Base-by-base conservation (phyloP, 1,140 invertebrate genomes). In the Vanessa tameamea region DNA sequence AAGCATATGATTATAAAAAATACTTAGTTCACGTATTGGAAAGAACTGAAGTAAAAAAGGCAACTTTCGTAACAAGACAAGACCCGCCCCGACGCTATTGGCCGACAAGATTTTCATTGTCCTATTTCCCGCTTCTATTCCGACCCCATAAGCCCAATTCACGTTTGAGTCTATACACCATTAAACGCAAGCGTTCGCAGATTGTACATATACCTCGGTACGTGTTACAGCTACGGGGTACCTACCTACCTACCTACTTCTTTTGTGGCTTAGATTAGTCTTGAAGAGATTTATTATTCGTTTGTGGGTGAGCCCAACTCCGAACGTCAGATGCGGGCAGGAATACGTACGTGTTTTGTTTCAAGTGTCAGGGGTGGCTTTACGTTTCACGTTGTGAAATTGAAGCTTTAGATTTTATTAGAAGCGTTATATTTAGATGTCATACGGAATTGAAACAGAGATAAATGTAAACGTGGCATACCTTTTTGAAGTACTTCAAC, bases 211-310 rank as follows among this genome's bases (percentile, higher is more conserved):
- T 82, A 79, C 57, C 57, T 31, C 26, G 14, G 11, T 37, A 37
- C 31, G 23, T 61, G 31, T n/a, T 61, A 37, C 15, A 37, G 6
- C 37, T 11, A 11, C 37, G 14, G 15, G 48, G 48, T 15, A 15
- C 12, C 8, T 57, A 57, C 20, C n/a, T n/a, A n/a, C n/a, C n/a
- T n/a, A n/a, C n/a, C n/a, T 23, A 82, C 85, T 87, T 84, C 80
- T 78, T 82, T 82, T 64, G 63, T 73, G 74, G 75, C 78, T 85
- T 87, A 20, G 55, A 59, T 59, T 85, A 87, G 81, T 70, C 73
- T 78, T 73, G 77, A 70, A 59, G 55, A 76, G 83, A 88, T 88
- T 88, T 88, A 87, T 85, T 75, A 75, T 68, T 80, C 65, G 73
- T 74, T 72, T 78, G 68, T 77, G 77, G 69, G 15, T 57, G 55